Percentiles rank a stretch among this genome's conserved stretches.
Conservation (phyloP, 2,113 vertebrate genomes). For the crab-eating macaque (Macaca fascicularis) region T2T-MFA8v1.1 NC_088381.1:149926501-149927000, state of each 20-base stretch:
- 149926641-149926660: background rate
- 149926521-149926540: conserved; percentile 39
- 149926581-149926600: conserved; percentile 32
- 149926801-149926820: conserved; percentile 10
- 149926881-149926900: conserved; percentile 18
- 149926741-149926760: background rate
- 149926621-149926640: background rate
- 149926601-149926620: conserved; percentile 50
- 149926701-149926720: conserved; percentile 3
- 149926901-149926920: background rate
- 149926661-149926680: conserved; percentile 17
- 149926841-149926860: background rate
- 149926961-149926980: background rate
- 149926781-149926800: background rate
- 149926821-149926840: conserved; percentile 16
- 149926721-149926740: conserved; percentile 61
- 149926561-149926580: background rate
- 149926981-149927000: background rate
- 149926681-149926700: conserved; percentile 46
- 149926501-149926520: background rate
- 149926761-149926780: conserved; percentile 5
- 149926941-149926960: conserved; percentile 7
- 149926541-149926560: conserved; percentile 20
- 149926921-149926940: conserved; percentile 6
- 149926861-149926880: background rate